Percentiles rank a stretch among this genome's conserved stretches.
Evolutionary conservation across 2,797 vertebrate genomes (phyloP).

Genomic region (Darevskia nairensis): DNA sequence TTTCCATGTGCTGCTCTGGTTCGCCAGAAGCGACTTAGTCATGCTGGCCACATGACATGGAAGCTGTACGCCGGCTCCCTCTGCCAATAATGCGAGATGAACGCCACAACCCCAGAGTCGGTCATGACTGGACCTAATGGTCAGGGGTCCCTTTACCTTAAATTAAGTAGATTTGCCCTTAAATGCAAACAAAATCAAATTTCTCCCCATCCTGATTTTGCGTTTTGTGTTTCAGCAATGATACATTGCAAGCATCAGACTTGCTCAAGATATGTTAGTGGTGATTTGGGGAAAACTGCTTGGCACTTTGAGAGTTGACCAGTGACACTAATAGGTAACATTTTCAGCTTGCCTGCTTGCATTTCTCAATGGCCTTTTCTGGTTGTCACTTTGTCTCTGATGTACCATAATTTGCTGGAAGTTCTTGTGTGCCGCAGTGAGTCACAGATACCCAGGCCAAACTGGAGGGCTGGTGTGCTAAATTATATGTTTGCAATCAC

Average conservation of each 20-base stretch:
- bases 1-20: no score
- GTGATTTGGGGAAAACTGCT: neutral
- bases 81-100: no score
- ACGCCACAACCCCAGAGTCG: no score
- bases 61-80: no score
- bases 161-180: neutral
- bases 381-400: constrained; percentile 3
- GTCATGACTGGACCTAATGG: no score
- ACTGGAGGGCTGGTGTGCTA: neutral
- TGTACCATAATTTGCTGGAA: constrained; percentile 22
- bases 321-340: neutral
- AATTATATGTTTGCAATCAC: constrained; percentile 8
- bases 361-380: neutral
- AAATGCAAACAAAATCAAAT: no score
- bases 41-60: no score
- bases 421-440: neutral
- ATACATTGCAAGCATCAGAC: constrained; percentile 9
- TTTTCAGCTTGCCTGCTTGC: neutral
- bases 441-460: neutral
- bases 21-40: no score
- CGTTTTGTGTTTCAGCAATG: neutral
- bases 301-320: neutral
- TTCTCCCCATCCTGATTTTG: neutral
- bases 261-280: neutral
- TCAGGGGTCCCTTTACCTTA: no score